These are phyloP conservation scores for Hydra vulgaris DNA, from an alignment of 30 jellyfish, hydroid and myxozoan species.

Conservation along the genomic window DNA sequence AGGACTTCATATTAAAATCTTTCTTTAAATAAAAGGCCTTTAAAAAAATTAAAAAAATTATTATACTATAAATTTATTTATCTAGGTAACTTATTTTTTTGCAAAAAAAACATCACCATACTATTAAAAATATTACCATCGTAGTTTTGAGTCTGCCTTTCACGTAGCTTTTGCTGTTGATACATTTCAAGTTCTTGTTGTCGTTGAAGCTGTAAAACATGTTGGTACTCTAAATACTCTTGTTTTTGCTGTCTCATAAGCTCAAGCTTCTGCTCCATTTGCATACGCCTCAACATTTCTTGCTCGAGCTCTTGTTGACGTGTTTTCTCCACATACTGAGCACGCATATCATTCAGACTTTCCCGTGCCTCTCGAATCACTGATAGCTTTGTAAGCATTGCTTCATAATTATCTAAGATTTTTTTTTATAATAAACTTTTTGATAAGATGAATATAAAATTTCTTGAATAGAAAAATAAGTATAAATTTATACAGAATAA, in stretches of 20 bases:
- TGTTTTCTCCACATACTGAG: constrained; percentile 79
- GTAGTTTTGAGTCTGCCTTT: constrained; percentile 31
- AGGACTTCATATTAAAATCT: too few relatives aligned
- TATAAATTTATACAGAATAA: too few relatives aligned
- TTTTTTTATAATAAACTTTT: neutral
- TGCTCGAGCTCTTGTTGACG: constrained; percentile 95
- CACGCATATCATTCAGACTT: constrained; percentile 81
- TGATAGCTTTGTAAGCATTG: constrained; percentile 88
- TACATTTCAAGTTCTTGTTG: constrained; percentile 83
- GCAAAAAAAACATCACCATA: neutral
- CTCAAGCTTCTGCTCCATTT: constrained; percentile 95
- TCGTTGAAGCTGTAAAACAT: constrained; percentile 80
- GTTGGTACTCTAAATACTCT: constrained; percentile 91
- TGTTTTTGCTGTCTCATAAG: constrained; percentile 97
- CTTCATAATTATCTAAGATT: constrained; percentile 75
- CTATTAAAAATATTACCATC: neutral
- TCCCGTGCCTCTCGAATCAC: constrained; percentile 92
- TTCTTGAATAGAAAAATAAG: too few relatives aligned
- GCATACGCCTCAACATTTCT: constrained; percentile 98
- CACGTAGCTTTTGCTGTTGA: constrained; percentile 65
- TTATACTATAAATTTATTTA: too few relatives aligned
- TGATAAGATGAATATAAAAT: neutral
- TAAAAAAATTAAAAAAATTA: too few relatives aligned
- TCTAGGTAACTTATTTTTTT: too few relatives aligned
- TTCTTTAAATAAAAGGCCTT: too few relatives aligned